Conservation (phyloP, 2,113 vertebrate genomes). For the Paralichthys olivaceus region DNA sequence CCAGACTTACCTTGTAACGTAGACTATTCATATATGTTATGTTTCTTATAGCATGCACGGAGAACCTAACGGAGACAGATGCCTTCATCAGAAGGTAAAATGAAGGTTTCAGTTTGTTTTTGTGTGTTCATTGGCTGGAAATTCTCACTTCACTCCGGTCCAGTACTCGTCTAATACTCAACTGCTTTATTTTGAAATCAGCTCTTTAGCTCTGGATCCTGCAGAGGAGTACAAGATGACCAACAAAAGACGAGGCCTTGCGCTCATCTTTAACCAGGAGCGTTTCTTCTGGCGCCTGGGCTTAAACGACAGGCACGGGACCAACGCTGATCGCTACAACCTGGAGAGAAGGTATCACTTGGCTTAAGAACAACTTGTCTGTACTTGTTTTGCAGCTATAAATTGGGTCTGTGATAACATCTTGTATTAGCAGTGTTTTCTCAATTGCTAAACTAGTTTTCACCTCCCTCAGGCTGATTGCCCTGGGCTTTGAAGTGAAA, state of each 20-base stretch:
- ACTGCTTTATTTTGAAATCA: background rate
- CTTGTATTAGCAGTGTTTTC: background rate
- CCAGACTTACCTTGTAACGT: background rate
- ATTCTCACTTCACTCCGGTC: background rate
- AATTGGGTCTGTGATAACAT: background rate
- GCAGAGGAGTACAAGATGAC: conserved; percentile 89
- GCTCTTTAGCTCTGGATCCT: conserved; percentile 80
- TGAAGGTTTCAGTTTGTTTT: conserved; percentile 29
- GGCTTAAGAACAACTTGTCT: background rate
- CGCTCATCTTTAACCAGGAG: conserved; percentile 96
- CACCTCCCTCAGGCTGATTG: conserved; percentile 76
- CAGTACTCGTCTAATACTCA: background rate
- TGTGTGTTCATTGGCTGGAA: background rate
- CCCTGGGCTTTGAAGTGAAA: conserved; percentile 90
- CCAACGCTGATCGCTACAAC: conserved; percentile 85
- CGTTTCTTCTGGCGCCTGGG: conserved; percentile 87
- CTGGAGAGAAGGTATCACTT: conserved; percentile 83
- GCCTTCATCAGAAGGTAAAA: conserved; percentile 77
- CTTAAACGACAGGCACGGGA: conserved; percentile 83
- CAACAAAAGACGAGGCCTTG: conserved; percentile 87
- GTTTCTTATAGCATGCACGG: conserved; percentile 61
- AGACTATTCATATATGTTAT: background rate
- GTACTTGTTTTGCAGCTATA: background rate
- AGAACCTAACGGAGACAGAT: conserved; percentile 84
- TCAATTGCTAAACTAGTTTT: background rate